phyloP scores from a whole-genome alignment of 2,113 vertebrate species.

The Rhinolophus sinicus region DNA sequence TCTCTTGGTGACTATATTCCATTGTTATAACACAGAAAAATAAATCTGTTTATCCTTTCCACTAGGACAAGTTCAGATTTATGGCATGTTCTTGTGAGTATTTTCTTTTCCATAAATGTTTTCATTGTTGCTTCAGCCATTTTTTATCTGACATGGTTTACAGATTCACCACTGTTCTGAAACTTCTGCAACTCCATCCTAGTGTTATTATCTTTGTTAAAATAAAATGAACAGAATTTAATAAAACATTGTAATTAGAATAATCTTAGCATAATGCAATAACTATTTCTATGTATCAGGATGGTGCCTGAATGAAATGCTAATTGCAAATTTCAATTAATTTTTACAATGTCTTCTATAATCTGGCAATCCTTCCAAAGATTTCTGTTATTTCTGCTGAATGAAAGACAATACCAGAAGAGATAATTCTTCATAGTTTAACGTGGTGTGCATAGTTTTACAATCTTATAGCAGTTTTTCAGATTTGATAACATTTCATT shows the following conservation, averaged over 20 bases:
- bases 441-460: not conserved
- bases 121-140: not conserved
- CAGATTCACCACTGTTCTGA: not conserved
- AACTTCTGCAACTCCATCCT: not conserved
- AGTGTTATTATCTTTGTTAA: not conserved
- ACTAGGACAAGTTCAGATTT: not conserved
- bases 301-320: not conserved
- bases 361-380: not conserved
- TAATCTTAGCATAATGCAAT: not conserved
- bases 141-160: not conserved
- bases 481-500: not conserved
- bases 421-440: not conserved
- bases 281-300: not conserved
- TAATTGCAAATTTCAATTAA: not conserved
- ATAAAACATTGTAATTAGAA: not conserved
- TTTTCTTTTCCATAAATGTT: not conserved
- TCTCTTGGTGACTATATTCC: not conserved
- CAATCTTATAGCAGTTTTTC: not conserved
- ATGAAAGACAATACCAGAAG: not conserved
- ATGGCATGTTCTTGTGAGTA: not conserved
- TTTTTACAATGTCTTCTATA: not conserved
- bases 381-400: slow-evolving; percentile 15
- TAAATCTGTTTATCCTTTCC: not conserved
- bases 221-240: not conserved
- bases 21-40: not conserved